phyloP scores from a whole-genome alignment of 2,113 vertebrate species.

The Aramus guarauna region DNA sequence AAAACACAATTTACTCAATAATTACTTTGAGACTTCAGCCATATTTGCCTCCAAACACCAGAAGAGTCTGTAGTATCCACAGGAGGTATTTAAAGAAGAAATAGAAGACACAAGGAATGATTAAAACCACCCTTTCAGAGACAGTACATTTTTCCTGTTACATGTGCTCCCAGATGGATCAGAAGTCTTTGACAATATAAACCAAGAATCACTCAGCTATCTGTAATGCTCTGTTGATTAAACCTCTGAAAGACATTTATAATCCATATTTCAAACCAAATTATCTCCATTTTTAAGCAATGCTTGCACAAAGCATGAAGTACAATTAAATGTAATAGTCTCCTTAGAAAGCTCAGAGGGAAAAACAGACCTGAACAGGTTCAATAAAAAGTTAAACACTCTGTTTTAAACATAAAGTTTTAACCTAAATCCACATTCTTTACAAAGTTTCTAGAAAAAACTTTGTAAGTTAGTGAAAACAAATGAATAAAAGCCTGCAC shows the following conservation, averaged over 20 bases:
- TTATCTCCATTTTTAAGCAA: not conserved
- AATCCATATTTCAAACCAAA: not conserved
- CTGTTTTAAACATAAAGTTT: not conserved
- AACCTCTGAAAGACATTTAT: not conserved
- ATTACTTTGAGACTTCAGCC: not conserved
- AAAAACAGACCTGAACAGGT: not conserved
- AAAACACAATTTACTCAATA: not conserved
- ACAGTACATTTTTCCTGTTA: not conserved
- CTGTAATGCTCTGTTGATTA: not conserved
- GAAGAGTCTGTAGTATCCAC: not conserved
- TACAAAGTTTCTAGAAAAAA: not conserved
- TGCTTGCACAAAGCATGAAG: not conserved
- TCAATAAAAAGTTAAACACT: not conserved
- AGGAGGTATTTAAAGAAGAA: not conserved
- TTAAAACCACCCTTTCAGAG: not conserved
- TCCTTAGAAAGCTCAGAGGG: not conserved
- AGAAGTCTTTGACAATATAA: not conserved
- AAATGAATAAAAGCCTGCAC: not conserved
- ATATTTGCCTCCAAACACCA: not conserved
- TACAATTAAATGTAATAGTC: not conserved
- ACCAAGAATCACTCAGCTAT: not conserved
- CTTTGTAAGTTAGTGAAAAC: not conserved
- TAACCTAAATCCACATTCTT: not conserved
- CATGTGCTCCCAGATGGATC: not conserved
- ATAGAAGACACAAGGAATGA: not conserved